Conservation (phyloP, 2,888 invertebrate genomes). For the Meteorus cinctellus region DNA sequence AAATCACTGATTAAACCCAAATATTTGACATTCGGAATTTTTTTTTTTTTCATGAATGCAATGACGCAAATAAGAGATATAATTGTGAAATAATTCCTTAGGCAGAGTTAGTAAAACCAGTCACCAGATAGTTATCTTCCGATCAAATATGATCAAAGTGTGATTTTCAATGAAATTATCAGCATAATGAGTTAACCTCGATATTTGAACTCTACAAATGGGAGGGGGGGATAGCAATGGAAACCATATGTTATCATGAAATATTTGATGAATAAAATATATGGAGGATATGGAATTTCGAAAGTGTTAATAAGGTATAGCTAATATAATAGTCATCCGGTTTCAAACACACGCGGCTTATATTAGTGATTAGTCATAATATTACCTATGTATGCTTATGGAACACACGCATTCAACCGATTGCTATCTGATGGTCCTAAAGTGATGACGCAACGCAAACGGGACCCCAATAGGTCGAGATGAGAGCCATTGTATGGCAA, state of each 20-base stretch:
- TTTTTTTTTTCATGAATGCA: background rate
- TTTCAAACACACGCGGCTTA: background rate
- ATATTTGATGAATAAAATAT: too few species aligned
- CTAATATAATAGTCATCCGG: background rate
- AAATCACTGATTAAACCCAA: conserved; percentile 3
- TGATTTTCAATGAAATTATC: too few species aligned
- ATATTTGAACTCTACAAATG: too few species aligned
- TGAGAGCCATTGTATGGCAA: conserved; percentile 74
- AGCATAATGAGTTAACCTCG: too few species aligned
- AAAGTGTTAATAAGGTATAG: background rate
- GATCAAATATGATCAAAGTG: too few species aligned
- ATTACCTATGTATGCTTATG: conserved; percentile 21
- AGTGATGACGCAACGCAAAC: conserved; percentile 72
- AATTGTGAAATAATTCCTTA: too few species aligned
- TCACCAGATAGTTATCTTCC: too few species aligned
- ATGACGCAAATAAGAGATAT: too few species aligned
- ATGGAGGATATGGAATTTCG: background rate
- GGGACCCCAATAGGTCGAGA: conserved; percentile 74
- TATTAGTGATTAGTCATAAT: conserved; percentile 10
- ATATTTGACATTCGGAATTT: background rate
- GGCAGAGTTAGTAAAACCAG: too few species aligned
- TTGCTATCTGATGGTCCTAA: conserved; percentile 67
- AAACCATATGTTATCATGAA: too few species aligned
- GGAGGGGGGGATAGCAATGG: too few species aligned
- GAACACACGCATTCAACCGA: conserved; percentile 8